Evolutionary conservation across 2,797 vertebrate species (phyloP), one percentile per base, ranked within the genome.

Genomic region (Botia almorhae): DNA sequence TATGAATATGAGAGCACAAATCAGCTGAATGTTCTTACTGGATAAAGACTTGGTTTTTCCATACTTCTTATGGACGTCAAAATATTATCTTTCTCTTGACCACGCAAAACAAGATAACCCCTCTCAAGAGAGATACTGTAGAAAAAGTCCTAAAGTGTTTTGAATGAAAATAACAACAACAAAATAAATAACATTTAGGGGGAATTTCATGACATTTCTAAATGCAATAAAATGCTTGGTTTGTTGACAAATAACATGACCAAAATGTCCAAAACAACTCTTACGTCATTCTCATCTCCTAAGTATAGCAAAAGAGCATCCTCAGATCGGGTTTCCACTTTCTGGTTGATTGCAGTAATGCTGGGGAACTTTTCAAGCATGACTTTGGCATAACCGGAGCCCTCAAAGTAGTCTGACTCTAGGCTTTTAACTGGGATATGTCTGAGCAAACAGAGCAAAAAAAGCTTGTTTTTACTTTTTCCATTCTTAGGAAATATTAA

Each of bases 301-400:
- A 92, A 23, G 81, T 84, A 94, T 0, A 92, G 13, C 58, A 95
- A 80, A 56, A 95, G 76, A 1, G 88, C 92, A 2, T 93, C 93
- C 78, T 91, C 87, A 48, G 90, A 82, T 11, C 63, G 87, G 8
- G 87, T 67, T 0, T 26, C 0, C 29, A 93, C 0, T 0, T 0
- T 6, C 73, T 91, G 83, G 0, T 0, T 0, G 26, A 33, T 7
- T 0, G 76, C 0, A 29, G 0, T 0, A 0, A 0, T 0, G 0
- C 0, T 0, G 0, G 0, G 0, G 17, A 11, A 80, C 11, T 2
- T 19, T 11, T 76, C 36, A 0, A 90, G 55, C 0, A 2, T 0
- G 12, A 90, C 36, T 88, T 80, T 92, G 50, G 85, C 86, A 33
- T 90, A 94, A 80, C 94, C 94, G 0, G 88, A 91, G 84, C 94